Conservation (phyloP, 2,113 vertebrate genomes). For the Datnioides undecimradiatus region DNA sequence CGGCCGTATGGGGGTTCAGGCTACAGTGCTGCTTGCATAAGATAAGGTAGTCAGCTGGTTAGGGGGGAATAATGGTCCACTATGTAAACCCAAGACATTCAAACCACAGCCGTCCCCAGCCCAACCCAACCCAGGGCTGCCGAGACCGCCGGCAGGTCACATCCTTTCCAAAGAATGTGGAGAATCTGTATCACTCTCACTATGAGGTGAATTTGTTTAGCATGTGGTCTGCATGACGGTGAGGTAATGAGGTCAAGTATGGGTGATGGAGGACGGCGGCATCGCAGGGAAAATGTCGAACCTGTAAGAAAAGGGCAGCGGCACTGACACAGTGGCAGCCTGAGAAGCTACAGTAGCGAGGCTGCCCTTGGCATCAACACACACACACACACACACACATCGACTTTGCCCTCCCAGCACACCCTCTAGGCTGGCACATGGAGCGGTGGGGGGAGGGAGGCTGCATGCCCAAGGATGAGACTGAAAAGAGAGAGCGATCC, state of each 20-base stretch:
- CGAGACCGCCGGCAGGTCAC: conserved; percentile 46
- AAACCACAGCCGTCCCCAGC: conserved; percentile 26
- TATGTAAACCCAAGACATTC: conserved; percentile 51
- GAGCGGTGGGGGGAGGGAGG: conserved; percentile 66
- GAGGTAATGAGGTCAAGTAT: conserved; percentile 52
- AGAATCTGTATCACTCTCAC: conserved; percentile 50
- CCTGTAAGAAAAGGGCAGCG: conserved; percentile 34
- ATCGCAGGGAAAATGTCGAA: conserved; percentile 27
- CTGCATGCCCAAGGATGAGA: conserved; percentile 67
- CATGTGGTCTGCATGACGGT: conserved; percentile 50
- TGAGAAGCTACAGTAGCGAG: conserved; percentile 53
- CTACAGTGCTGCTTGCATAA: conserved; percentile 31
- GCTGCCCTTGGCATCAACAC: conserved; percentile 58
- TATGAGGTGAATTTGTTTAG: conserved; percentile 24
- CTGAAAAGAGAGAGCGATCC: conserved; percentile 58
- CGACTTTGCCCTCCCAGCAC: conserved; percentile 68
- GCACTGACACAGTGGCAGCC: conserved; percentile 48
- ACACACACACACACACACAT: conserved; percentile 51
- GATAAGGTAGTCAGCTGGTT: conserved; percentile 54
- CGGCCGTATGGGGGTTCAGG: conserved; percentile 29
- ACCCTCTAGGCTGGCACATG: conserved; percentile 78
- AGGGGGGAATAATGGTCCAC: conserved; percentile 47
- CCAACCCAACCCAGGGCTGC: conserved; percentile 2
- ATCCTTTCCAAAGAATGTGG: conserved; percentile 48
- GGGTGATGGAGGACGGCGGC: conserved; percentile 31